Evolutionary conservation across 2,797 vertebrate species (phyloP), one percentile per base, ranked within the genome.

Genomic region (Phaenicophaeus curvirostris): DNA sequence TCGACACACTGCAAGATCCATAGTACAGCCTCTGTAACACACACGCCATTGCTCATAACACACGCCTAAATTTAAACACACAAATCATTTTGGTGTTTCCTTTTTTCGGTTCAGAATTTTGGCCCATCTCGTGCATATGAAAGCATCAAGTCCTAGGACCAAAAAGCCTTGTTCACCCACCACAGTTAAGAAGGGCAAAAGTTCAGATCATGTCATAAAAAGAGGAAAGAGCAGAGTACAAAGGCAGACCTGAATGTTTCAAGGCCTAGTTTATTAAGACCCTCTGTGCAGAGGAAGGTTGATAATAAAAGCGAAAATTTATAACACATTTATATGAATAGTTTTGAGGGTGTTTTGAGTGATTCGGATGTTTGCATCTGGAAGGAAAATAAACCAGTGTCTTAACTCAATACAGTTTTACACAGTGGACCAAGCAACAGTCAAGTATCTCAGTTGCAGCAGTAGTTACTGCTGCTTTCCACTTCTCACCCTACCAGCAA

Each of bases 121-220:
- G 21, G 39, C 39, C 35, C 30, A 61, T n/a, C 33, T 87, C 59
- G 67, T 0, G 0, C 24, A 69, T 67, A 53, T 0, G 0, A 65
- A 94, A 59, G 0, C 0, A 23, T 55, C 14, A 33, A 15, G 18
- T 35, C 9, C 23, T 11, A 65, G 28, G 9, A 87, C 17, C 30
- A 74, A 69, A 54, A 63, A 18, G 7, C 4, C 5, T 86, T 20
- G 4, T 79, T 84, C 76, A 66, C 28, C 27, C 48, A 67, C 13
- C 27, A 63, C 30, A 28, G 17, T 57, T 11, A 6, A 71, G n/a
- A 87, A 82, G 12, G 15, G 17, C 18, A 87, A 12, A 82, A 90
- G 46, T 65, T 65, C n/a, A 88, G 33, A 50, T 50, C 11, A 68
- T 48, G 9, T 71, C 35, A 33, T 31, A 33, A 42, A 72, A 59